Base-by-base conservation (phyloP, 1,140 invertebrate species). In the Lordiphosa collinella region DNA sequence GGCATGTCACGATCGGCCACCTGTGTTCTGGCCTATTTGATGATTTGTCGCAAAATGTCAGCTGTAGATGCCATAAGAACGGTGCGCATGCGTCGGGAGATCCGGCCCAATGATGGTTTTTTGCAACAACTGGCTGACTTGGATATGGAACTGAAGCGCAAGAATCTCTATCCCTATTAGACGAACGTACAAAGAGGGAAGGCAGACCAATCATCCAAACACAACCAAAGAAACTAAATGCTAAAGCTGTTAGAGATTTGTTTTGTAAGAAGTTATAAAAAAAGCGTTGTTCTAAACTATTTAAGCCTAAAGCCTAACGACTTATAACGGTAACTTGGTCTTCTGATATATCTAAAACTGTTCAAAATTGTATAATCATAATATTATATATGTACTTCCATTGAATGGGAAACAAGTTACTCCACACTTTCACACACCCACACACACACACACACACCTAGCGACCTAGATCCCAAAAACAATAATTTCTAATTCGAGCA, bases 1-100 rank as follows among this genome's bases (percentile, higher is more conserved):
- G 95, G 96, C 13, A 93, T 96, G 51, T 96, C 94, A 1, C 92
- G 95, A 1, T 96, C 94, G 16, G 94, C 94, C 13, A 94, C 95
- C 0, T 92, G 94, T 62, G 94, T 95, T 0, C 89, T 96, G 18
- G 95, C 95, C 12, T 96, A 94, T 86, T 90, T 96, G 22, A 96
- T 97, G 94, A 93, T 96, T 41, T 94, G 94, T 76, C 91, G 92
- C 44, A 91, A 92, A 34, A 95, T 96, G 93, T 91, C 92, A n/a
- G 92, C 95, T 1, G 89, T 91, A 6, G 93, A 96, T 52, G 95
- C 96, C 9, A 89, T 97, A 37, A 90, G 90, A 7, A 90, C 90
- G 35, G 92, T 95, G 8, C 93, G 94, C 38, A 90, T 91, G 60
- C 91, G 91, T 48, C 91, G 95, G 14, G 91, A 93, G 59, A 93